Evolutionary conservation across 2,888 invertebrate species (phyloP).

Genomic region (Invenusta paracnida): DNA sequence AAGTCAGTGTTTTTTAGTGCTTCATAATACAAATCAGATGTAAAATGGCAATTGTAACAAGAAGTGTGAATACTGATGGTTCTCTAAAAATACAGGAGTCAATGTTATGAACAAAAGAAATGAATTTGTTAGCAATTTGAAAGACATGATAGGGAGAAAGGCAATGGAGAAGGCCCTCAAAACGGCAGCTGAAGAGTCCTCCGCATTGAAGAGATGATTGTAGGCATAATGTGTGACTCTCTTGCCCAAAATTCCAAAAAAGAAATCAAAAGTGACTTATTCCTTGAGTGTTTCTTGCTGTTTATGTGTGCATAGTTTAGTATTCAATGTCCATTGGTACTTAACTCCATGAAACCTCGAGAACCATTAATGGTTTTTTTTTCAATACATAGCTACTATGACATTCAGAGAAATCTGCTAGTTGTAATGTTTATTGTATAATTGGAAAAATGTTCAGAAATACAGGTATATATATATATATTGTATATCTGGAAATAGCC

Average conservation of each 20-base stretch:
- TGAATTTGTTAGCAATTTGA: not conserved
- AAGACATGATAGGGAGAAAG: not conserved
- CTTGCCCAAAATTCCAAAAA: conserved; percentile 23
- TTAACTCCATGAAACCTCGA: not conserved
- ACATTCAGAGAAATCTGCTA: not conserved
- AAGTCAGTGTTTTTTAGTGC: not conserved
- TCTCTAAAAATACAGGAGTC: not conserved
- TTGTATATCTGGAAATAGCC: too few species aligned
- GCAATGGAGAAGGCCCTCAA: conserved; percentile 19
- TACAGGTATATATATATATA: too few species aligned
- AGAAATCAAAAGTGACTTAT: conserved; percentile 1
- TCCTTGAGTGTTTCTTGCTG: not conserved
- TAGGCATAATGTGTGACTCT: not conserved
- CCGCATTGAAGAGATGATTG: not conserved
- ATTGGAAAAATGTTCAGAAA: too few species aligned
- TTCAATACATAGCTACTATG: not conserved
- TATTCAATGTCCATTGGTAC: not conserved
- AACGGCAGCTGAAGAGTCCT: conserved; percentile 13
- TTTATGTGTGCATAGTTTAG: conserved; percentile 14
- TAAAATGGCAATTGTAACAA: not conserved
- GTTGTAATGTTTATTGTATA: not conserved
- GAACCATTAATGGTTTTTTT: not conserved
- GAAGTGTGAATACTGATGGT: not conserved
- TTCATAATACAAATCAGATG: not conserved
- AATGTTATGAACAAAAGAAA: not conserved